Percentiles rank a stretch among this genome's conserved stretches.
Evolutionary conservation across 2,797 vertebrate genomes (phyloP).

Genomic region (Paramormyrops hopkinsi): DNA sequence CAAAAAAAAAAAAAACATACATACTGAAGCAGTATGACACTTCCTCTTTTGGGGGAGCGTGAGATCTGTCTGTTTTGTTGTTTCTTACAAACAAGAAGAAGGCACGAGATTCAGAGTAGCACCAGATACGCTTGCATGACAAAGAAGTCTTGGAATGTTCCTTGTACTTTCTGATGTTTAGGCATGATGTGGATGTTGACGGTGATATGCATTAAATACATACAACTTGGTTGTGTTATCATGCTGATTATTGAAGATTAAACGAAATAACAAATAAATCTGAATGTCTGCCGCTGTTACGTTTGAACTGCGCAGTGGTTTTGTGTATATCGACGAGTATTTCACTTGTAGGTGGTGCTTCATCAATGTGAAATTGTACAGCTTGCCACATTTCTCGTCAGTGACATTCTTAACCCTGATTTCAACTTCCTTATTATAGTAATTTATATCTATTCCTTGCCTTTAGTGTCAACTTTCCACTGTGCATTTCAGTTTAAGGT

Average conservation of each 20-base stretch:
- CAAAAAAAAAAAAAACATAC: neutral
- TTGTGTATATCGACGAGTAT: neutral
- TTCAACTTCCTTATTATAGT: neutral
- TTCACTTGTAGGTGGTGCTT: neutral
- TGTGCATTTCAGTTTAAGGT: neutral
- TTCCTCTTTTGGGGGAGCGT: neutral
- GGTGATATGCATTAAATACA: constrained; percentile 5
- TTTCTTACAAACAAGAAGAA: neutral
- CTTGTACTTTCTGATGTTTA: neutral
- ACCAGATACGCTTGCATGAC: neutral
- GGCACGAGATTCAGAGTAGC: neutral
- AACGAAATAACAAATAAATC: neutral
- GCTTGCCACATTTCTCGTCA: neutral
- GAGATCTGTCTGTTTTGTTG: neutral
- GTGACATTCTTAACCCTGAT: neutral
- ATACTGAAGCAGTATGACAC: neutral
- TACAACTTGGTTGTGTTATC: neutral
- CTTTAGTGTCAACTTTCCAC: neutral
- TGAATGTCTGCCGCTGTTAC: neutral
- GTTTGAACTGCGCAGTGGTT: neutral
- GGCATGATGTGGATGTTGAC: constrained; percentile 12
- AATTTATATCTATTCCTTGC: neutral
- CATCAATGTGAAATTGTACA: neutral
- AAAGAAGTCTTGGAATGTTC: constrained; percentile 2
- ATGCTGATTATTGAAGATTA: neutral